Percentiles rank a stretch among this genome's conserved stretches.
These are phyloP conservation scores for Paracyprichromis sp. DNA, from an alignment of 2,113 vertebrate genomes.

Conservation along the genomic window DNA sequence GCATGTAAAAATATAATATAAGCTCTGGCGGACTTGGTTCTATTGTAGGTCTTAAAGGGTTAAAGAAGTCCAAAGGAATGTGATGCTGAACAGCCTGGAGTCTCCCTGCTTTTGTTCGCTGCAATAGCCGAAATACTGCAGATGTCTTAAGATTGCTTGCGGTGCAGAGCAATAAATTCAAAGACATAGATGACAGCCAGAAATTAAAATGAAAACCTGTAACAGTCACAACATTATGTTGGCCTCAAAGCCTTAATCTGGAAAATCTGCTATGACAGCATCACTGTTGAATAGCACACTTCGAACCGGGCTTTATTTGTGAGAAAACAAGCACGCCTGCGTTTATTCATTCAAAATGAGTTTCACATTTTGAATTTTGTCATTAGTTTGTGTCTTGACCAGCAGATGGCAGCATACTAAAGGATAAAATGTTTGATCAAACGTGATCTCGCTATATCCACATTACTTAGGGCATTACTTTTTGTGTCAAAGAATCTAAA, in stretches of 20 bases:
- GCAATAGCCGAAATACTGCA: not conserved
- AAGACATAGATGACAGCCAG: not conserved
- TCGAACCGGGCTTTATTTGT: not conserved
- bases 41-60: not conserved
- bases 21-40: too few species aligned
- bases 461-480: not conserved
- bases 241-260: not conserved
- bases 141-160: not conserved
- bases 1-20: too few species aligned
- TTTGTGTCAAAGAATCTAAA: not conserved
- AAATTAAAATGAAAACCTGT: not conserved
- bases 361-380: not conserved
- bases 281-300: accelerated
- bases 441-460: not conserved
- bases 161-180: not conserved
- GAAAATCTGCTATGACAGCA: not conserved
- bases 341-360: not conserved
- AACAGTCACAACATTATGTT: not conserved
- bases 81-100: not conserved
- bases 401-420: conserved; percentile 64
- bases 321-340: not conserved
- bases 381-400: conserved; percentile 1
- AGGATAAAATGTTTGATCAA: not conserved
- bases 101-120: not conserved
- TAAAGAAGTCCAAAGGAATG: not conserved